Conservation (phyloP, 2,797 vertebrate species). For the Dryobates pubescens region DNA sequence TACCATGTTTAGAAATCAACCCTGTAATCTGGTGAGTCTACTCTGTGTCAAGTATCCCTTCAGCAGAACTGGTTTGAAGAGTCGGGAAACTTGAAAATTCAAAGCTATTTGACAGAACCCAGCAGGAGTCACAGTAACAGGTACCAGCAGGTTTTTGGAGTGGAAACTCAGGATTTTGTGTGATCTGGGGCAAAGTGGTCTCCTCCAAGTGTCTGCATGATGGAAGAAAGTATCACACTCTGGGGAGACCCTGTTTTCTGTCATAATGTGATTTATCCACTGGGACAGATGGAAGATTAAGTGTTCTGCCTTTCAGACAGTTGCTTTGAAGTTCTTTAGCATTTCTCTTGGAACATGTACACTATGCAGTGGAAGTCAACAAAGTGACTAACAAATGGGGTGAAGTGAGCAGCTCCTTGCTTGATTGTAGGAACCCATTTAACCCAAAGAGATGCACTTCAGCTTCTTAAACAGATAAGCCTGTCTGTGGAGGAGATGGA, state of each 20-base stretch:
- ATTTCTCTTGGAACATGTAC: not conserved
- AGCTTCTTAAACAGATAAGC: not conserved
- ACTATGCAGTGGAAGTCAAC: not conserved
- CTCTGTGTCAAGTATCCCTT: not conserved
- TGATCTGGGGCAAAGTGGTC: not conserved
- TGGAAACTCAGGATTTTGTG: not conserved
- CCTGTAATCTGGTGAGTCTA: not conserved
- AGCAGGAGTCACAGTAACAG: not conserved
- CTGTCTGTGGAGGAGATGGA: not conserved
- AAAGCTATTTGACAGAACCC: not conserved
- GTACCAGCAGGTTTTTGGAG: not conserved
- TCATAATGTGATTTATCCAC: not conserved
- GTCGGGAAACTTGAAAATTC: not conserved
- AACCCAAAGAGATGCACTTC: not conserved
- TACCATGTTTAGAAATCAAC: not conserved
- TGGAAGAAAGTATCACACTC: not conserved
- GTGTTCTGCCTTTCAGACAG: not conserved
- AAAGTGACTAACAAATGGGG: not conserved
- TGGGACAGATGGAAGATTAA: not conserved
- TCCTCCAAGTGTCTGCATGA: not conserved
- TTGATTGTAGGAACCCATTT: not conserved
- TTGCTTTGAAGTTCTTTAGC: not conserved
- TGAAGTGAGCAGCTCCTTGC: not conserved
- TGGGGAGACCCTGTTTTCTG: fast-evolving
- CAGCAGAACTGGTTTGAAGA: not conserved